These are phyloP conservation scores for Dasypolia templi DNA, from an alignment of 2,888 invertebrate genomes.

Conservation along the genomic window DNA sequence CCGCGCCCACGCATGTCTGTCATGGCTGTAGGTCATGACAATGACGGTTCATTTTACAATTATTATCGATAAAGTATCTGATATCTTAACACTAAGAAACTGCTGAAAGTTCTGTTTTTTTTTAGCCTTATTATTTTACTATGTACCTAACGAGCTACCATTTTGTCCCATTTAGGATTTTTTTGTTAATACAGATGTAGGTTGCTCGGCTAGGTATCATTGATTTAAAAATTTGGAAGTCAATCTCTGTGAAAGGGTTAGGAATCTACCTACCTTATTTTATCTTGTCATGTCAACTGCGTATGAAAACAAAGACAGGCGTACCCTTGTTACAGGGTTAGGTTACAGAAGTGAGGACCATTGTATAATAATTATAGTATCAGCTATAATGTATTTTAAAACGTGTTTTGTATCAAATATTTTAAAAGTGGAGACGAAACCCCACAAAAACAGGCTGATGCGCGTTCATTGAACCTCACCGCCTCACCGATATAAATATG, in stretches of 20 bases:
- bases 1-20: slow-evolving; percentile 60
- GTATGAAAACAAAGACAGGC: background rate
- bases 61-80: slow-evolving; percentile 38
- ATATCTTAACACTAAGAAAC: slow-evolving; percentile 32
- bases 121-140: background rate
- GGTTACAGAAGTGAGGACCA: background rate
- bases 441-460: too few species aligned
- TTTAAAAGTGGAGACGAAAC: too few species aligned
- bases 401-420: too few species aligned
- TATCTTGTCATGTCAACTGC: slow-evolving; percentile 5
- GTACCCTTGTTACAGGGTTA: background rate
- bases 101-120: background rate
- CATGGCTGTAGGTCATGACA: slow-evolving; percentile 24
- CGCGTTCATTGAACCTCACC: too few species aligned
- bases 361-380: too few species aligned
- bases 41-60: slow-evolving; percentile 62
- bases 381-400: too few species aligned
- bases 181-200: background rate
- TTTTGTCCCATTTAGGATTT: background rate
- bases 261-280: background rate
- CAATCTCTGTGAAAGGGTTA: background rate
- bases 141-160: background rate
- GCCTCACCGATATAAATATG: too few species aligned
- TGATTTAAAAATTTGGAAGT: background rate
- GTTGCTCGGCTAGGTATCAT: background rate